Evolutionary conservation across 2,797 vertebrate species (phyloP).

Genomic region (Gastrophryne carolinensis): DNA sequence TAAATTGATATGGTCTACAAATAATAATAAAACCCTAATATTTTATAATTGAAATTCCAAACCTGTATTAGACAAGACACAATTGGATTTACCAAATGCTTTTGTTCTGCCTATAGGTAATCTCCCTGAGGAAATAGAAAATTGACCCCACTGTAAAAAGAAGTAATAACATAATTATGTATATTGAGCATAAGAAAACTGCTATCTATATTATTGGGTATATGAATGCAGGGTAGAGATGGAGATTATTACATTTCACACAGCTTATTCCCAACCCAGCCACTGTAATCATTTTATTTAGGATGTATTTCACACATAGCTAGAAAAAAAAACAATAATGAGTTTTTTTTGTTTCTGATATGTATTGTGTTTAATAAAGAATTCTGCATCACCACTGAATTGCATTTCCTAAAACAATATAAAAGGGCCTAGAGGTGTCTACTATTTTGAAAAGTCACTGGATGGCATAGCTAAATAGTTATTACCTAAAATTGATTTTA

Average conservation of each 20-base stretch:
- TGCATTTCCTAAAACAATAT: neutral
- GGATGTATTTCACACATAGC: conserved; percentile 36
- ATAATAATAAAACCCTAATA: conserved; percentile 36
- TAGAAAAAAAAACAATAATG: conserved; percentile 36
- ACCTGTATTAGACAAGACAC: conserved; percentile 20
- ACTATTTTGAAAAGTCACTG: too few relatives aligned
- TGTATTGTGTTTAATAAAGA: conserved; percentile 18
- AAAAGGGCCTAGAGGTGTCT: too few relatives aligned
- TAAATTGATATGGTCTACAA: conserved; percentile 23
- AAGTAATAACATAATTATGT: conserved; percentile 48
- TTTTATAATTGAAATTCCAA: conserved; percentile 48
- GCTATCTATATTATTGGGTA: conserved; percentile 33
- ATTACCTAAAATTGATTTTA: too few relatives aligned
- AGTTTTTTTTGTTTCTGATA: conserved; percentile 15
- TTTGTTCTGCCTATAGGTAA: conserved; percentile 47
- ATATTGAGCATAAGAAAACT: conserved; percentile 48
- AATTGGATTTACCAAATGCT: conserved; percentile 30
- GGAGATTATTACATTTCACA: conserved; percentile 41
- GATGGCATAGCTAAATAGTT: too few relatives aligned
- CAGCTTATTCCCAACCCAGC: conserved; percentile 37
- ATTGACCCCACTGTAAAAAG: conserved; percentile 40
- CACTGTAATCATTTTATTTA: conserved; percentile 50
- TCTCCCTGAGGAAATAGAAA: conserved; percentile 32
- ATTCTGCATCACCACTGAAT: neutral
- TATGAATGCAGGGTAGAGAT: conserved; percentile 5